Conservation (phyloP, 1,140 invertebrate genomes). For the Brachionus koreanus region DNA sequence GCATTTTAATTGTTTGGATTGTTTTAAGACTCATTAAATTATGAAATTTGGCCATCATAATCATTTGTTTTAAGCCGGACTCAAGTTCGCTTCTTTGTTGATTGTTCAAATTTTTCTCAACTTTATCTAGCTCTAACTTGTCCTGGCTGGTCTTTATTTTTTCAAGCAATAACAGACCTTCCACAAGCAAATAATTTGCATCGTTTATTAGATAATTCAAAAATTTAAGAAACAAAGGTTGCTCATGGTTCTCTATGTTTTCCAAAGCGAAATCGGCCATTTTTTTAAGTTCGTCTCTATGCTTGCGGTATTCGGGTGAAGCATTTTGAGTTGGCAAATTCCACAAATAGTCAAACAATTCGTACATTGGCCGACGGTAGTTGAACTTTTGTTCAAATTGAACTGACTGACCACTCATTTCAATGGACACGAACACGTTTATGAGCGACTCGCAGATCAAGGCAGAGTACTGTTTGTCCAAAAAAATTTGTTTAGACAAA, state of each 20-base stretch:
- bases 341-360: constrained; percentile 87
- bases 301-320: neutral
- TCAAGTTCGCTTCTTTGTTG: neutral
- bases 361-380: constrained; percentile 88
- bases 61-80: constrained; percentile 64
- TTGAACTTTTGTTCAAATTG: constrained; percentile 96
- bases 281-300: constrained; percentile 58
- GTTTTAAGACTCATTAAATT: constrained; percentile 86
- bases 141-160: constrained; percentile 60
- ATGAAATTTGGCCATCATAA: constrained; percentile 80
- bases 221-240: constrained; percentile 85
- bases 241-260: constrained; percentile 81
- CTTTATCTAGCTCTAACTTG: constrained; percentile 69
- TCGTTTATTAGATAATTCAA: constrained; percentile 92
- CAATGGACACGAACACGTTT: constrained; percentile 89
- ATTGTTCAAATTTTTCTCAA: constrained; percentile 29
- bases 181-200: constrained; percentile 86
- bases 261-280: constrained; percentile 74
- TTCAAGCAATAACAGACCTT: constrained; percentile 68
- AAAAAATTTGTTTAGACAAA: neutral
- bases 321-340: constrained; percentile 67
- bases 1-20: constrained; percentile 74
- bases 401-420: constrained; percentile 91
- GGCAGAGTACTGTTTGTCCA: neutral
- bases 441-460: constrained; percentile 64